Evolutionary conservation across 2,888 invertebrate species (phyloP).

Genomic region (Norana najaformis): DNA sequence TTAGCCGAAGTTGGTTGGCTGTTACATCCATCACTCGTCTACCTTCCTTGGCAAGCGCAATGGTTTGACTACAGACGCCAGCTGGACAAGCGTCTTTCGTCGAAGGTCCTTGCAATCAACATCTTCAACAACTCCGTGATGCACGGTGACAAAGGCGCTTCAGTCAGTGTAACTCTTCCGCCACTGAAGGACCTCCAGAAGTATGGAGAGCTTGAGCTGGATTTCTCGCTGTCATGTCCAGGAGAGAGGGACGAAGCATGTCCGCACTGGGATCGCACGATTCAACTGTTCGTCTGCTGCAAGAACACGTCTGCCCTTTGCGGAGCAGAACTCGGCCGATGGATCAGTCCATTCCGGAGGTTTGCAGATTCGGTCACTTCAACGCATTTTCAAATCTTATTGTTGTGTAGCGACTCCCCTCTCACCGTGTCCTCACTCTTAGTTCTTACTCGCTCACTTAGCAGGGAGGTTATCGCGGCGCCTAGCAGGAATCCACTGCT

Average conservation of each 20-base stretch:
- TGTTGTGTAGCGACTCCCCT: too few species aligned
- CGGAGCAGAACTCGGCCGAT: conserved; percentile 50
- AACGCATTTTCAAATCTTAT: too few species aligned
- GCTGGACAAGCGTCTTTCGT: conserved; percentile 38
- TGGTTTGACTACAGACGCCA: conserved; percentile 48
- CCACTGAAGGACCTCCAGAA: conserved; percentile 41
- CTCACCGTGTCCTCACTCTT: too few species aligned
- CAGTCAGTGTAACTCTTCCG: conserved; percentile 47
- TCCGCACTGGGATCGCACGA: conserved; percentile 51
- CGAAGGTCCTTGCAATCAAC: conserved; percentile 37
- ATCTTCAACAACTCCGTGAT: conserved; percentile 47
- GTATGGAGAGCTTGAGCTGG: conserved; percentile 46
- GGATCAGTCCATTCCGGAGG: conserved; percentile 52
- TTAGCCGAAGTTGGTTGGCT: conserved; percentile 50
- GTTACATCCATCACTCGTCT: conserved; percentile 49
- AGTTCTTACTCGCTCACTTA: too few species aligned
- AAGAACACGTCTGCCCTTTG: conserved; percentile 44
- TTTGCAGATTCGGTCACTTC: too few species aligned
- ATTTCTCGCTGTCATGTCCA: conserved; percentile 49
- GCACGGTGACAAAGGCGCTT: conserved; percentile 48
- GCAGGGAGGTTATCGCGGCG: too few species aligned
- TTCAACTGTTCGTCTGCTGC: conserved; percentile 50
- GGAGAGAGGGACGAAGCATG: conserved; percentile 48
- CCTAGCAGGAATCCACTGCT: too few species aligned
- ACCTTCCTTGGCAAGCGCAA: conserved; percentile 50